Percentiles rank a stretch among this genome's conserved stretches.
Conservation (phyloP, 1,140 invertebrate species). For the Drusus annulatus region DNA sequence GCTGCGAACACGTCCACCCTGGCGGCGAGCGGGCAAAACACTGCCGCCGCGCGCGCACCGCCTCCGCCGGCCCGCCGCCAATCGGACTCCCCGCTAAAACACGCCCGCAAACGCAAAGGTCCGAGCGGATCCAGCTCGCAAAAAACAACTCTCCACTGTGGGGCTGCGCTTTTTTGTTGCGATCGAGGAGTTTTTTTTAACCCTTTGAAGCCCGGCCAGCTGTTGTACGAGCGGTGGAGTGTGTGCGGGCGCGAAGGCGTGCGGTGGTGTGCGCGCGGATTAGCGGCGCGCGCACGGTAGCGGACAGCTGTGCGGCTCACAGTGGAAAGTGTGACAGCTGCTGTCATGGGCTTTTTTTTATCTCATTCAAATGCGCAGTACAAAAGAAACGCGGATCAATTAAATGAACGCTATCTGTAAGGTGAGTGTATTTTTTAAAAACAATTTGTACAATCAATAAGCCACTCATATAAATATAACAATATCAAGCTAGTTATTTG, state of each 20-base stretch:
- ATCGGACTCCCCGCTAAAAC: background rate
- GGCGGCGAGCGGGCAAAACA: constrained; percentile 43
- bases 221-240: constrained; percentile 3
- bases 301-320: constrained; percentile 40
- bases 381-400: background rate
- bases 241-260: background rate
- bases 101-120: background rate
- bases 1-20: constrained; percentile 34
- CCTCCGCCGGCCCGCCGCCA: background rate
- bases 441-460: too few relatives aligned
- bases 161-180: background rate
- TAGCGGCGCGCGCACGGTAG: constrained; percentile 45
- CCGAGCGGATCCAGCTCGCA: background rate
- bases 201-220: constrained; percentile 24
- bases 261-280: constrained; percentile 12
- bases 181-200: background rate
- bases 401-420: background rate
- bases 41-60: constrained; percentile 25
- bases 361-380: background rate
- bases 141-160: background rate
- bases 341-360: constrained; percentile 9
- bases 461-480: background rate
- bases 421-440: background rate
- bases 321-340: constrained; percentile 31
- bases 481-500: background rate